Evolutionary conservation across 2,888 invertebrate species (phyloP).

Genomic region (Athripsodes cinereus): DNA sequence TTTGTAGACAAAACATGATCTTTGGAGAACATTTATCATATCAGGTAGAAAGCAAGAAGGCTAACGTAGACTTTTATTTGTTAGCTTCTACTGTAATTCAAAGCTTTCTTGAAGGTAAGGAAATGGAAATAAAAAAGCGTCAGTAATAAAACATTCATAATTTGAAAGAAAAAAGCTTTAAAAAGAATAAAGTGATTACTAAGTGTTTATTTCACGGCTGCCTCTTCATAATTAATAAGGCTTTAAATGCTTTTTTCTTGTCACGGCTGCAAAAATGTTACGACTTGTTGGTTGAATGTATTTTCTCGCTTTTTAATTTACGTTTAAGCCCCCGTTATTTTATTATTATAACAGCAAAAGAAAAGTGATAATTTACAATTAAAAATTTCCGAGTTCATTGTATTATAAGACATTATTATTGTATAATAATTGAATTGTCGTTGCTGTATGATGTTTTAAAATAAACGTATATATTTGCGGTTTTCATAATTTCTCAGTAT

Average conservation of each 20-base stretch:
- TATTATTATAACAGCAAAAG: too few relatives aligned
- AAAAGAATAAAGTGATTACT: conserved; percentile 2
- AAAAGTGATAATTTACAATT: too few relatives aligned
- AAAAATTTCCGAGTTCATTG: too few relatives aligned
- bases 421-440: too few relatives aligned
- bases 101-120: background rate
- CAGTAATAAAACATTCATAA: conserved; percentile 1
- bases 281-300: background rate
- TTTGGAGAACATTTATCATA: conserved; percentile 16
- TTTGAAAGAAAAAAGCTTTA: background rate
- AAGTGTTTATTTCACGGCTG: background rate
- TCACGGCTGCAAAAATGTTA: background rate
- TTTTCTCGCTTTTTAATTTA: too few relatives aligned
- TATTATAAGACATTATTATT: too few relatives aligned
- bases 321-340: too few relatives aligned
- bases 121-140: background rate
- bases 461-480: too few relatives aligned
- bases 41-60: conserved; percentile 17
- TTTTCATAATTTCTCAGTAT: too few relatives aligned
- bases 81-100: background rate
- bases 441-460: too few relatives aligned
- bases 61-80: background rate
- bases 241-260: conserved; percentile 1
- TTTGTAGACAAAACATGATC: conserved; percentile 17
- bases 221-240: background rate